Conservation (phyloP, 2,888 invertebrate genomes). For the Melieria omissa region DNA sequence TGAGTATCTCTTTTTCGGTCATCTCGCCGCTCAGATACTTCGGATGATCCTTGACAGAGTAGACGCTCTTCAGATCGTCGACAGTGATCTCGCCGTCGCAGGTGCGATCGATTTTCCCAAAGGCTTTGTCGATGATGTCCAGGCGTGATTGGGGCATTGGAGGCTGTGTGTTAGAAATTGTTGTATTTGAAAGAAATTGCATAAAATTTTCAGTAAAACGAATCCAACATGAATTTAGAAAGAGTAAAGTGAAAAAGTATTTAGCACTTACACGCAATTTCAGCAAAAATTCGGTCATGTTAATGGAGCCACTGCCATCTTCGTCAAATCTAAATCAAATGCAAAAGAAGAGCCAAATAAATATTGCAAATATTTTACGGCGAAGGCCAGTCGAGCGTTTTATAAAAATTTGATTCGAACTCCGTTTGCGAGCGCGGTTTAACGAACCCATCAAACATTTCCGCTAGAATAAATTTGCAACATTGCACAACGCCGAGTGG, state of each 20-base stretch:
- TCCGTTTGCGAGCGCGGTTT: not conserved
- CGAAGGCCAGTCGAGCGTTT: constrained; percentile 3
- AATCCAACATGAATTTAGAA: not conserved
- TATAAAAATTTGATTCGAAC: not conserved
- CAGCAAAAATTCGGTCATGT: constrained; percentile 88
- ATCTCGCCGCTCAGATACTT: constrained; percentile 89
- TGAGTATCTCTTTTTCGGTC: constrained; percentile 82
- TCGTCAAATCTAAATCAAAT: constrained; percentile 73
- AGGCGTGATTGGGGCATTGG: constrained; percentile 81
- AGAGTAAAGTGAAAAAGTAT: not conserved
- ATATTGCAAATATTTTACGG: not conserved
- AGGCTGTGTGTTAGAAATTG: constrained; percentile 72
- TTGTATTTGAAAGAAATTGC: not conserved
- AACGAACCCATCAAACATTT: constrained; percentile 13
- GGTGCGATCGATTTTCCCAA: constrained; percentile 87
- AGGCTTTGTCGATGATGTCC: constrained; percentile 82
- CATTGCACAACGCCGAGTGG: not conserved
- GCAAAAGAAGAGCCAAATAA: not conserved
- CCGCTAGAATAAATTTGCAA: not conserved
- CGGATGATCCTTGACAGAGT: constrained; percentile 84
- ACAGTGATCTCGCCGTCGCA: constrained; percentile 84
- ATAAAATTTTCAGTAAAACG: not conserved
- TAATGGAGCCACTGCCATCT: constrained; percentile 84
- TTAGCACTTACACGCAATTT: constrained; percentile 78
- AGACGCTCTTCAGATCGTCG: constrained; percentile 81